Evolutionary conservation across 1,140 invertebrate species (phyloP), one percentile per base, ranked within the genome.

Genomic region (Zaprionus gabonicus): DNA sequence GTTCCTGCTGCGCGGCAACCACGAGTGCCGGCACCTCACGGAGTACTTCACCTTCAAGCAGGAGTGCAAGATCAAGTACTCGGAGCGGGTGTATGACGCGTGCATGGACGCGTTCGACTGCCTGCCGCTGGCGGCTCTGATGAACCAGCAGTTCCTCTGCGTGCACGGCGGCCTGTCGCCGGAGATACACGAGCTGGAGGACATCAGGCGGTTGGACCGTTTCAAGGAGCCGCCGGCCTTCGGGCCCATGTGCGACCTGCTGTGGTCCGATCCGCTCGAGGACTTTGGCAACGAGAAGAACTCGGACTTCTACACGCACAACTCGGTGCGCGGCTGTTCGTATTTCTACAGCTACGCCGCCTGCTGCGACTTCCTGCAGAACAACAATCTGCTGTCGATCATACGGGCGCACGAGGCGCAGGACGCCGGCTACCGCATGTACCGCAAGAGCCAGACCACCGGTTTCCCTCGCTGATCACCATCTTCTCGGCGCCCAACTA

Each of bases 31-130:
- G 94, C 99, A 99, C 96, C 96, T 99, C 93, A 99, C 99, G 94
- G 99, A 99, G 95, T 99, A 99, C 94, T 99, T 99, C 95, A 99
- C 99, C 92, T 99, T 99, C 96, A 99, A 99, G 95, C 98, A 99
- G 95, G 99, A 99, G 97, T 99, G 99, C 97, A 97, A 99, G 97
- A 99, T 99, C 94, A 99, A 99, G 95, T 99, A 99, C 95, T 99
- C 98, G 92, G 99, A 99, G 94, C 96, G 97, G 93, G 98, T 99
- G 77, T 99, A 99, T 94, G 99, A 99, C 94, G 98, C 98, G 78
- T 99, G 99, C 95, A 99, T 99, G 99, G 99, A 99, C 91, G 98
- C 99, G 68, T 99, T 99, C 94, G 99, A 99, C 95, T 99, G 99
- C 95, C 95, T 99, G 94, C 99, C 99, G 78, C 95, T 99, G 82